Evolutionary conservation across 2,797 vertebrate genomes (phyloP), one percentile per base, ranked within the genome.

Genomic region (Poeciliopsis turneri): DNA sequence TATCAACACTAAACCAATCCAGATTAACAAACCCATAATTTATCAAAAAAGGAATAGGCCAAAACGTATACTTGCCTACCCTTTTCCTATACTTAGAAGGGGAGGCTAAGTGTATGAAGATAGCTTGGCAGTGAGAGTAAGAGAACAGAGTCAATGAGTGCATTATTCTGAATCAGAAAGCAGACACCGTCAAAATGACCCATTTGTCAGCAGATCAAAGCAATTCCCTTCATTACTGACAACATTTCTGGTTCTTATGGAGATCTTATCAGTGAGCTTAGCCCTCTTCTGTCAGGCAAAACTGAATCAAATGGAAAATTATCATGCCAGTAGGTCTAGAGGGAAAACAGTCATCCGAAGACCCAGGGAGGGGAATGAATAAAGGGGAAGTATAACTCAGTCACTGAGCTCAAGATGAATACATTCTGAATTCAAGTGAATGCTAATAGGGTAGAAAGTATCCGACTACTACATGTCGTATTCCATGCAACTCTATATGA

Each of bases 181-280:
- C 89, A 93, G 93, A 92, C 92, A 87, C 90, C 82, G 86, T 89
- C 86, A 94, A 93, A 95, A 94, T 94, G 93, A 94, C 94, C 92
- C 92, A 95, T 95, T 95, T 95, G 93, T 95, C 87, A 89, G 92
- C 49, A 80, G 93, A 95, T 95, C 94, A 95, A 94, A 95, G 94
- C 90, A 86, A 93, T 93, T 95, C 90, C 91, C 93, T 92, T 94
- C 93, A 94, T 95, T 94, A 95, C 92, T 93, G 94, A 94, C 93
- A 93, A 93, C 92, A 94, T 92, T 92, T 95, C 93, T 92, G 91
- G 70, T 90, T 94, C 92, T 94, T 94, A 92, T 92, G 89, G 82
- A 94, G 93, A 95, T 95, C 88, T 90, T 94, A 94, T 95, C 93
- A 87, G 85, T 77, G 90, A 91, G 94, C 91, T 94, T 88, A 92